A percentile compares a stretch with the other conserved stretches of the same genome.
Conservation (phyloP, 2,113 vertebrate genomes). For the Corythornis cristatus region DNA sequence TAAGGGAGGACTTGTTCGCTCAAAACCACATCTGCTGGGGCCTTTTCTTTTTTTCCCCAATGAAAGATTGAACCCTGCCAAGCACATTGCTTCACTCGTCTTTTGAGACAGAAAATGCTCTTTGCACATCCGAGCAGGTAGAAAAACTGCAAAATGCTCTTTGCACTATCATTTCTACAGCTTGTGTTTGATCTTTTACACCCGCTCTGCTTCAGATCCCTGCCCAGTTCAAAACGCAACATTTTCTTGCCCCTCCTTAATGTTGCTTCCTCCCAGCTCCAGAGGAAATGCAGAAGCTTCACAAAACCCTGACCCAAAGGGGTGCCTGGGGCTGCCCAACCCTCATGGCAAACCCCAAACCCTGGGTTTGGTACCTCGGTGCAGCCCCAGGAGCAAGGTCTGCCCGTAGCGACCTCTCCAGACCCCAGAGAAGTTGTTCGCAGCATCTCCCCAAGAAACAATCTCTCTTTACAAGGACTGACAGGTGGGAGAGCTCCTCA, state of each 20-base stretch:
- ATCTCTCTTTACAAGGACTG: neutral
- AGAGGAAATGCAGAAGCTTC: neutral
- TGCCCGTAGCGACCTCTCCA: fast-evolving
- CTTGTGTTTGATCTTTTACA: neutral
- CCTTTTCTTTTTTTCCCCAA: neutral
- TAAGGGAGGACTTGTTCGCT: neutral
- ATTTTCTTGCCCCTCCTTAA: neutral
- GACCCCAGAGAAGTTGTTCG: fast-evolving
- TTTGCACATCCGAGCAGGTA: neutral
- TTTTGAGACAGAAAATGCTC: neutral
- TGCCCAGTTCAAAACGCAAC: neutral
- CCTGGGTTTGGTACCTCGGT: neutral
- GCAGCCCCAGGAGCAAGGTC: fast-evolving
- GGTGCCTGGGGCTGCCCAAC: neutral
- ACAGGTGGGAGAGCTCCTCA: neutral
- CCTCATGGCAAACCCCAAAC: fast-evolving
- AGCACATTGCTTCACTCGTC: neutral
- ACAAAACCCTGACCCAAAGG: no score
- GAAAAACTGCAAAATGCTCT: neutral
- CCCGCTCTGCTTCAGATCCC: fast-evolving
- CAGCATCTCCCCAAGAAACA: neutral
- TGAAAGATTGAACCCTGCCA: neutral
- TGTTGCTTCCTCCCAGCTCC: neutral
- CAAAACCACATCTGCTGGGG: neutral
- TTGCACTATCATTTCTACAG: fast-evolving